Percentiles rank a stretch among this genome's conserved stretches.
phyloP scores from a whole-genome alignment of 2,888 invertebrate species.

The Toxonevra muliebris region DNA sequence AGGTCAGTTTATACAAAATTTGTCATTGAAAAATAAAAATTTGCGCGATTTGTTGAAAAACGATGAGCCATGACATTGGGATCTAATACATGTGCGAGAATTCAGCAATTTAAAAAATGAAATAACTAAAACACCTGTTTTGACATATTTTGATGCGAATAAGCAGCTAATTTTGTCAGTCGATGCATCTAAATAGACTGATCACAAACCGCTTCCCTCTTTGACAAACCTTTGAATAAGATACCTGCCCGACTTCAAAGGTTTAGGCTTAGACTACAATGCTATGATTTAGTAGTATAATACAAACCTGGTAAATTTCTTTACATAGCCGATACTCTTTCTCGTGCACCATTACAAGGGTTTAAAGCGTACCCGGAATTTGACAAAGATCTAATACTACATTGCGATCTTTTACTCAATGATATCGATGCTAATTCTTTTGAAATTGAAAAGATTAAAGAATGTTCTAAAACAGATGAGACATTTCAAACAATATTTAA shows the following conservation, averaged over 20 bases:
- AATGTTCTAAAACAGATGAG: constrained; percentile 12
- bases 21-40: constrained; percentile 37
- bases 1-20: constrained; percentile 40
- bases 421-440: constrained; percentile 27
- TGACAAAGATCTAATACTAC: constrained; percentile 35
- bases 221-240: constrained; percentile 29
- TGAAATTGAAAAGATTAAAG: constrained; percentile 14
- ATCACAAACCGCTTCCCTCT: no score
- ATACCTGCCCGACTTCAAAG: constrained; percentile 25
- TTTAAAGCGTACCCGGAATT: constrained; percentile 27
- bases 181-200: constrained; percentile 35
- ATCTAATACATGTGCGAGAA: constrained; percentile 17
- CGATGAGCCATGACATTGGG: constrained; percentile 36
- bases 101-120: constrained; percentile 25
- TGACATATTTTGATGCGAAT: constrained; percentile 32
- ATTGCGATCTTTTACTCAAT: constrained; percentile 36
- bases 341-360: constrained; percentile 60
- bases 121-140: constrained; percentile 28
- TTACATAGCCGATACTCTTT: constrained; percentile 62
- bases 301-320: constrained; percentile 38
- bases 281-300: constrained; percentile 32
- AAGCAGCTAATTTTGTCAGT: constrained; percentile 27
- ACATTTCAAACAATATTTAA: constrained; percentile 28
- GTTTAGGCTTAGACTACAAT: constrained; percentile 35
- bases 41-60: constrained; percentile 36